Percentiles rank a stretch among this genome's conserved stretches.
phyloP scores from a whole-genome alignment of 2,888 invertebrate species.

The Morpho deidamia region DNA sequence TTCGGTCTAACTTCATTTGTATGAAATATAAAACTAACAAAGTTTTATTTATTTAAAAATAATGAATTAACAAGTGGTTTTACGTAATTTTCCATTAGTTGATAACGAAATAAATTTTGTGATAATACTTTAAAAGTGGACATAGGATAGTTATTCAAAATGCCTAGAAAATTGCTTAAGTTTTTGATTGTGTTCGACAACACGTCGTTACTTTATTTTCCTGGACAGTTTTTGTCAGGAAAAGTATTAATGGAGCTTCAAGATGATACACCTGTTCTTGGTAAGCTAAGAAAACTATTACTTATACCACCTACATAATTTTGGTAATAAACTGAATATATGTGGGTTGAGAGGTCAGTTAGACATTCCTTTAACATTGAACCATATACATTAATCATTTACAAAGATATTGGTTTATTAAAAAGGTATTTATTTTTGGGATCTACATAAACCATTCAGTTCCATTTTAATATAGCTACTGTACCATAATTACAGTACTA shows the following conservation, averaged over 20 bases:
- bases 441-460: too few relatives aligned
- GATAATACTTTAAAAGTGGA: neutral
- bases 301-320: constrained; percentile 1
- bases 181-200: constrained; percentile 96
- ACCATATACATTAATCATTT: too few relatives aligned
- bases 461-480: too few relatives aligned
- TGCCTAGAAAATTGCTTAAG: constrained; percentile 93
- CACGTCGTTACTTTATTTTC: constrained; percentile 94
- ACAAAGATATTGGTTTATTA: too few relatives aligned
- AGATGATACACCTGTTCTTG: constrained; percentile 94
- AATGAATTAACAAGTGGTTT: too few relatives aligned
- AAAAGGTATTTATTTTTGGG: too few relatives aligned
- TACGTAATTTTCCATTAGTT: too few relatives aligned
- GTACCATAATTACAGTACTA: too few relatives aligned
- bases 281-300: constrained; percentile 65
- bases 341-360: constrained; percentile 24
- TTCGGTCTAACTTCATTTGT: too few relatives aligned
- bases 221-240: constrained; percentile 95
- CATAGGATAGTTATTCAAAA: constrained; percentile 43
- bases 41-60: too few relatives aligned
- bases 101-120: neutral
- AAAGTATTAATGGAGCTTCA: constrained; percentile 94
- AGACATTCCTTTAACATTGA: constrained; percentile 7
- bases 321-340: neutral
- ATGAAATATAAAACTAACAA: too few relatives aligned